phyloP scores from a whole-genome alignment of 2,113 vertebrate genomes.

The Mobula birostris region DNA sequence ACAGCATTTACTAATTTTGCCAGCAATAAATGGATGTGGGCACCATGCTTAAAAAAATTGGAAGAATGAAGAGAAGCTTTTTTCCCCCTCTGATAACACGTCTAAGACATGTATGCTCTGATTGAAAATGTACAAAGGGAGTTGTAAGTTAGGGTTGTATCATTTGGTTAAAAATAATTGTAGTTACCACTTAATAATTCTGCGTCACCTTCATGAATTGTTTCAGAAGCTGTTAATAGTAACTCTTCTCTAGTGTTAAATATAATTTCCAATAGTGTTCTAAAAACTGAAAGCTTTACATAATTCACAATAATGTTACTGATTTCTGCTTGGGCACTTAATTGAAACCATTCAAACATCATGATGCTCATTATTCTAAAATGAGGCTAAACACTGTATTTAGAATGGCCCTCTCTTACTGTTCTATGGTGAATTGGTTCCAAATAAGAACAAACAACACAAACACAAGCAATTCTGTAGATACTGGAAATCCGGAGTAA shows the following conservation, averaged over 20 bases:
- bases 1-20: background rate
- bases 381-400: background rate
- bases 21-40: background rate
- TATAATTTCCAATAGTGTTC: background rate
- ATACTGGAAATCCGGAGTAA: too few relatives aligned
- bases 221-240: background rate
- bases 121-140: background rate
- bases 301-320: background rate
- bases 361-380: background rate
- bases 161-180: slow-evolving; percentile 18
- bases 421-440: background rate
- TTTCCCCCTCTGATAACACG: background rate
- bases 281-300: background rate
- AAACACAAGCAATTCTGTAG: too few relatives aligned
- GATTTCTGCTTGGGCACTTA: background rate
- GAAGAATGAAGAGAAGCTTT: background rate
- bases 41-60: background rate
- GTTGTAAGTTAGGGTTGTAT: background rate
- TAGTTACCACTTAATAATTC: background rate
- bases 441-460: background rate
- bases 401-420: background rate
- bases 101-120: background rate
- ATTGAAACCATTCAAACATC: background rate
- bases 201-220: background rate
- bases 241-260: background rate